A percentile compares a stretch with the other conserved stretches of the same genome.
These are phyloP conservation scores for Latheticus oryzae DNA, from an alignment of 2,888 invertebrate species.

Conservation along the genomic window DNA sequence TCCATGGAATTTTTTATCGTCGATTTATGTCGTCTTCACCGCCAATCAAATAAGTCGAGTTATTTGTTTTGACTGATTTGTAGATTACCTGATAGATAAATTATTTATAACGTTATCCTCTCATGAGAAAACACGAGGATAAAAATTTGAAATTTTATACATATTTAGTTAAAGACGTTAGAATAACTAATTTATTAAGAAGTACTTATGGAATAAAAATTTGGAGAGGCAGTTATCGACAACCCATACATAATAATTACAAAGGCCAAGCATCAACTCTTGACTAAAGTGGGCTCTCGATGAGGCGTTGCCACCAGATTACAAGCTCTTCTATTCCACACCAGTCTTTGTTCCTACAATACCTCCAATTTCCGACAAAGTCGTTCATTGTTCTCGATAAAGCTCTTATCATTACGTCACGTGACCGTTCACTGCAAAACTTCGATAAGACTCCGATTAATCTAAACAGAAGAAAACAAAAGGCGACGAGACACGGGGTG, in stretches of 20 bases:
- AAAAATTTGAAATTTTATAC: too few species aligned
- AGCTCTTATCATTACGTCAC: slow-evolving; percentile 9
- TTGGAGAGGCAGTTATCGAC: slow-evolving; percentile 5
- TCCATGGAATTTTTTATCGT: too few species aligned
- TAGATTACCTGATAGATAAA: too few species aligned
- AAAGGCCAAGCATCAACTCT: slow-evolving; percentile 22
- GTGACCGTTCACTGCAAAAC: slow-evolving; percentile 10
- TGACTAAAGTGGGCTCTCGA: slow-evolving; percentile 12
- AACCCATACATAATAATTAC: slow-evolving; percentile 18
- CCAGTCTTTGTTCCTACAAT: slow-evolving; percentile 15
- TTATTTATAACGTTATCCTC: too few species aligned
- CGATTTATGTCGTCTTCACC: too few species aligned
- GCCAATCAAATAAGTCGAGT: too few species aligned
- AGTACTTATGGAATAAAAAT: too few species aligned
- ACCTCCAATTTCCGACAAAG: slow-evolving; percentile 16
- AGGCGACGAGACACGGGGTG: neutral
- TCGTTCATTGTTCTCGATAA: slow-evolving; percentile 5
- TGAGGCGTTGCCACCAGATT: slow-evolving; percentile 25
- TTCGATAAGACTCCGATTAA: slow-evolving; percentile 19
- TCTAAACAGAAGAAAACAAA: slow-evolving; percentile 11
- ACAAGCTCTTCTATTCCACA: slow-evolving; percentile 18
- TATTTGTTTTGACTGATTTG: too few species aligned
- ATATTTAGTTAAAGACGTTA: too few species aligned
- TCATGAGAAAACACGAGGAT: too few species aligned
- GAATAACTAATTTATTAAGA: too few species aligned